A percentile compares a stretch with the other conserved stretches of the same genome.
Conservation (phyloP, 35 echinoderm and acorn worm genomes). For the Amphiura filiformis region DNA sequence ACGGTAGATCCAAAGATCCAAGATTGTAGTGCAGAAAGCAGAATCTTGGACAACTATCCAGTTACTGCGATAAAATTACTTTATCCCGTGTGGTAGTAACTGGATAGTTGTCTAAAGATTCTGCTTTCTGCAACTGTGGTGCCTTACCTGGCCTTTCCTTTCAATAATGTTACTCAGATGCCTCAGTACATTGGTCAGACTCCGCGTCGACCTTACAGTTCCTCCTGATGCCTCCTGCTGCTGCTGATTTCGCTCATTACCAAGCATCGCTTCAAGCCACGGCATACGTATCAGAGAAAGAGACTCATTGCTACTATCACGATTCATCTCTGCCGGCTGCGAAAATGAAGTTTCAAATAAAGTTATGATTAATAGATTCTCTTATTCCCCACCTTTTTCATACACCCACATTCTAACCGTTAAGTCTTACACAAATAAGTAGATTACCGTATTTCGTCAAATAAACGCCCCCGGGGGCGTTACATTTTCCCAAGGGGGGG, state of each 20-base stretch:
- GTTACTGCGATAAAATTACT: too few relatives aligned
- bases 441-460: neutral
- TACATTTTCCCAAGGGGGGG: neutral
- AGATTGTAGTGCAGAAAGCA: too few relatives aligned
- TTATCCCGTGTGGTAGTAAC: too few relatives aligned
- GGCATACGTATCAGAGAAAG: neutral
- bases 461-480: neutral
- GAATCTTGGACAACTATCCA: too few relatives aligned
- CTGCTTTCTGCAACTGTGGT: too few relatives aligned
- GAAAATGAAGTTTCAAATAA: neutral
- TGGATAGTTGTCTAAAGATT: too few relatives aligned
- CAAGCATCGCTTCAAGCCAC: neutral
- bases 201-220: neutral
- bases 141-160: slow-evolving; percentile 42
- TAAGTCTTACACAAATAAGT: neutral
- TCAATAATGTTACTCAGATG: slow-evolving; percentile 56
- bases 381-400: too few relatives aligned
- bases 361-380: too few relatives aligned
- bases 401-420: too few relatives aligned
- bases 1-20: neutral
- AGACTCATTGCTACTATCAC: neutral
- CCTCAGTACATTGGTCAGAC: slow-evolving; percentile 41
- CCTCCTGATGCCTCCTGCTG: neutral
- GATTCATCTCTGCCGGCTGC: neutral
- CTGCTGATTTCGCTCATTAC: slow-evolving; percentile 10